These are phyloP conservation scores for Emberiza fucata DNA, from an alignment of 2,113 vertebrate genomes.

Conservation along the genomic window DNA sequence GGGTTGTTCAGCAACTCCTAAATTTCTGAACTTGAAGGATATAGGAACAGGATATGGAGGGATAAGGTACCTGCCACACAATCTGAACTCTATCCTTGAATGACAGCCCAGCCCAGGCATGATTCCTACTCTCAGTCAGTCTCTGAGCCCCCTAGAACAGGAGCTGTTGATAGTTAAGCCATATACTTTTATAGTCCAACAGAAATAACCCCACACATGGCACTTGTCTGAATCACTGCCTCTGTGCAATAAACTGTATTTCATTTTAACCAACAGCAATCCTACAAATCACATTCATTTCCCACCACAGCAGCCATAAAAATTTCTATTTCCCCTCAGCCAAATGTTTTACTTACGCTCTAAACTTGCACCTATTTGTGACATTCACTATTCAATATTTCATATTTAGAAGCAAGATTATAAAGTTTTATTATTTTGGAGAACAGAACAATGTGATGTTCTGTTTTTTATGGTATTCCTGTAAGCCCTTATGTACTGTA, in stretches of 20 bases:
- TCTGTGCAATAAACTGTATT: not conserved
- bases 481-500: not conserved
- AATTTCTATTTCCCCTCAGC: not conserved
- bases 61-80: not conserved
- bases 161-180: not conserved
- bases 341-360: not conserved
- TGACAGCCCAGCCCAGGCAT: not conserved
- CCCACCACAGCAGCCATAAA: not conserved
- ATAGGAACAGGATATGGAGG: not conserved
- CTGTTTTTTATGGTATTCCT: not conserved
- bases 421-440: not conserved
- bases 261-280: not conserved
- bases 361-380: not conserved
- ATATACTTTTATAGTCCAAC: not conserved
- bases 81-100: not conserved
- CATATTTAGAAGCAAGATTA: not conserved
- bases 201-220: not conserved
- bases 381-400: not conserved
- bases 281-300: not conserved
- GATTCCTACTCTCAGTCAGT: not conserved
- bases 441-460: not conserved
- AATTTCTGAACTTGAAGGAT: not conserved
- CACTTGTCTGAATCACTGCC: not conserved
- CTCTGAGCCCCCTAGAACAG: not conserved
- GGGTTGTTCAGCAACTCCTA: not conserved